phyloP scores from a whole-genome alignment of 2,113 vertebrate genomes.

The Setophaga coronata region DNA sequence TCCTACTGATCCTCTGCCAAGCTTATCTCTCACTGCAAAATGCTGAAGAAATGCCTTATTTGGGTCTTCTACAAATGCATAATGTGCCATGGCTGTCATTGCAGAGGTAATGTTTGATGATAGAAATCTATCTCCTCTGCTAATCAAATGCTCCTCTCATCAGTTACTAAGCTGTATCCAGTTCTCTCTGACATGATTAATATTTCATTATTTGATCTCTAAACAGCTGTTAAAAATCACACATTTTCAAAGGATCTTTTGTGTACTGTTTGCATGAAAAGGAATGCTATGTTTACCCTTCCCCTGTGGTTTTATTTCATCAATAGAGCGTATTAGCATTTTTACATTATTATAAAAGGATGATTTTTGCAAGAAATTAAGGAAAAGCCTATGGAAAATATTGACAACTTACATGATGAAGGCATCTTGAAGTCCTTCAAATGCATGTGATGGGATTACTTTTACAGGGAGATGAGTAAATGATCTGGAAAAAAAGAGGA shows the following conservation, averaged over 20 bases:
- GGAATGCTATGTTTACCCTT: neutral
- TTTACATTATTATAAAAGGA: neutral
- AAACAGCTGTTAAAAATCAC: constrained; percentile 37
- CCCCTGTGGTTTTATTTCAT: neutral
- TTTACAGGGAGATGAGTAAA: constrained; percentile 82
- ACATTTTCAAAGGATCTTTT: constrained; percentile 20
- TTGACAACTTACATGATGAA: constrained; percentile 83
- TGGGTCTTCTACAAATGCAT: constrained; percentile 1
- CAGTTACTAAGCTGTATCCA: constrained; percentile 37
- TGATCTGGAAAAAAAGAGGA: constrained; percentile 72
- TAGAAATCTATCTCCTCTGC: constrained; percentile 2
- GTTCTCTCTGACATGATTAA: constrained; percentile 39
- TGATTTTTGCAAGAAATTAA: neutral
- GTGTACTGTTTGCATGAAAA: neutral
- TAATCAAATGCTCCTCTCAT: constrained; percentile 27
- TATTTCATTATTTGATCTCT: constrained; percentile 45
- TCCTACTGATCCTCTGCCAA: neutral
- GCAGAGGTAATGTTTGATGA: constrained; percentile 1
- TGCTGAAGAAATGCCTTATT: neutral
- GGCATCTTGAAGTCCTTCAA: constrained; percentile 84
- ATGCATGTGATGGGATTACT: constrained; percentile 82
- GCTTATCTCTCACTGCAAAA: constrained; percentile 17
- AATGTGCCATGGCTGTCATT: neutral
- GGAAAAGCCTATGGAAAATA: neutral
- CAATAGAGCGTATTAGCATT: neutral